Conservation (phyloP, 2,797 vertebrate species). For the Myiotriccus ornatus region DNA sequence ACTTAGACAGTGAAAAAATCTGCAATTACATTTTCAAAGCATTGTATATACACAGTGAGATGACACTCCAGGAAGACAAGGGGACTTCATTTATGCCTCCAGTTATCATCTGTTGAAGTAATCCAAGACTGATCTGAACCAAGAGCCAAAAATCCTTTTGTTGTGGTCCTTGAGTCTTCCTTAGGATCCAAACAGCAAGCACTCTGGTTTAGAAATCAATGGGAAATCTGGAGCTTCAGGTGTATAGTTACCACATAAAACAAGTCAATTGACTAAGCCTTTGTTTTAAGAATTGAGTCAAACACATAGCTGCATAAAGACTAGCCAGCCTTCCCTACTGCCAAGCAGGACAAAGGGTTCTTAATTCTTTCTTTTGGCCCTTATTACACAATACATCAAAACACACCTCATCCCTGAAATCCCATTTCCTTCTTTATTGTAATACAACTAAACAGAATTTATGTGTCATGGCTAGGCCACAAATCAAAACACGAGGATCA, state of each 20-base stretch:
- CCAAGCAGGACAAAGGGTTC: not conserved
- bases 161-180: not conserved
- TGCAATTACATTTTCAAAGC: not conserved
- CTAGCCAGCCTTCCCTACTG: not conserved
- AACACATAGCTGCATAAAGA: not conserved
- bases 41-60: not conserved
- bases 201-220: not conserved
- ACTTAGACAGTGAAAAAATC: not conserved
- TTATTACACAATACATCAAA: not conserved
- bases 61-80: not conserved
- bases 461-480: not conserved
- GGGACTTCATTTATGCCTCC: not conserved
- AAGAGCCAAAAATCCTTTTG: not conserved
- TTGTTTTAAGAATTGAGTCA: not conserved
- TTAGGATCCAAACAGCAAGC: not conserved
- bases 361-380: not conserved
- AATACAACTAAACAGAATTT: not conserved
- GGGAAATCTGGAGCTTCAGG: not conserved
- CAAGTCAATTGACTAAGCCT: not conserved
- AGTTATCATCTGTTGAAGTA: not conserved
- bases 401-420: not conserved
- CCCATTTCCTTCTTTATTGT: not conserved
- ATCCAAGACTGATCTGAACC: not conserved
- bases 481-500: not conserved
- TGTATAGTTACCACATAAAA: rapidly evolving